Evolutionary conservation across 2,888 invertebrate genomes (phyloP).

Genomic region (Cecidostiba fungosa): DNA sequence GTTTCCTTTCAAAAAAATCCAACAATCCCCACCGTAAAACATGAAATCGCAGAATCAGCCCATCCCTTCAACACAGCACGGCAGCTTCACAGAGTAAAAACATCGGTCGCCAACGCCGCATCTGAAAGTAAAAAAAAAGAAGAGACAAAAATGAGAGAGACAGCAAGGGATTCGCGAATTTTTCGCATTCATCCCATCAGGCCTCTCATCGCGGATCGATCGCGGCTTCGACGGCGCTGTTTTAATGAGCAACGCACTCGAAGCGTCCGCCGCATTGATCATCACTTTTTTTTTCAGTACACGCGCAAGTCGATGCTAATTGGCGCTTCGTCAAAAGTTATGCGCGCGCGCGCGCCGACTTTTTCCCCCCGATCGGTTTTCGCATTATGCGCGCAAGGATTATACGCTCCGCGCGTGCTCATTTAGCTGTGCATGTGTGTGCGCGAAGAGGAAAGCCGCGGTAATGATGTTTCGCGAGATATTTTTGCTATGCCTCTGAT

Average conservation of each 20-base stretch:
- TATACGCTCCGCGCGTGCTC: constrained; percentile 26
- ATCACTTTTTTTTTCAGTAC: constrained; percentile 45
- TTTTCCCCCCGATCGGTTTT: constrained; percentile 38
- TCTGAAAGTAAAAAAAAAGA: background rate
- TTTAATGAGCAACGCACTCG: constrained; percentile 49
- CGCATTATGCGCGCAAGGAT: constrained; percentile 33
- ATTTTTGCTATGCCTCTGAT: background rate
- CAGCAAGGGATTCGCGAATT: background rate
- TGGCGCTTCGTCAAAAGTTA: constrained; percentile 50
- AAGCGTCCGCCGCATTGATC: constrained; percentile 37
- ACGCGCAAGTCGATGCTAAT: constrained; percentile 52
- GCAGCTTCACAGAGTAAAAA: too few species aligned
- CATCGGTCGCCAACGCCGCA: too few species aligned
- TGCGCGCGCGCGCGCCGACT: background rate
- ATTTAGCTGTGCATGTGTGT: constrained; percentile 7
- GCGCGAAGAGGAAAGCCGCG: background rate
- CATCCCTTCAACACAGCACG: too few species aligned
- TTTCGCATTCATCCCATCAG: background rate
- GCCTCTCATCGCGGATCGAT: background rate
- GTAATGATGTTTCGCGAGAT: constrained; percentile 43
- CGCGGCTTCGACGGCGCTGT: background rate
- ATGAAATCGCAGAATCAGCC: too few species aligned
- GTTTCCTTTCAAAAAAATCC: too few species aligned
- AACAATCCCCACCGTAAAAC: too few species aligned
- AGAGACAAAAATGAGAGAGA: background rate